phyloP scores from a whole-genome alignment of 2,797 vertebrate species.

The Cichlasoma orientale region DNA sequence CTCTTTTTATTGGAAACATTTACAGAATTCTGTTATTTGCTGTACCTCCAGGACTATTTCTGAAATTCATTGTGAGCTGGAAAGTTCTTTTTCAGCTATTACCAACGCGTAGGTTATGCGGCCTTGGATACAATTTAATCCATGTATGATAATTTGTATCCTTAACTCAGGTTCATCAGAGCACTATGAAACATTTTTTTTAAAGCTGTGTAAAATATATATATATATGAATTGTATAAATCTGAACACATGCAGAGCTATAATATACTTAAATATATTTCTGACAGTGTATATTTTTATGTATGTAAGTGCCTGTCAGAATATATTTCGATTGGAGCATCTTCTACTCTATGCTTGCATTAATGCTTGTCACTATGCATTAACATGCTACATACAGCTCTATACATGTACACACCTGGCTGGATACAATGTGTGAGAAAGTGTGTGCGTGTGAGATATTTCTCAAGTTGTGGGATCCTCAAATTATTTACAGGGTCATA shows the following conservation, averaged over 20 bases:
- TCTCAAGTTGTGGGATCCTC: background rate
- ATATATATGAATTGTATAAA: background rate
- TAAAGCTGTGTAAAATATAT: background rate
- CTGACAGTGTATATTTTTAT: background rate
- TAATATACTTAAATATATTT: too few relatives aligned
- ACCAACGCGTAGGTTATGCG: background rate
- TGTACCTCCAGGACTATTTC: background rate
- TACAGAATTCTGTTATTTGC: background rate
- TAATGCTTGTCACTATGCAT: constrained; percentile 40
- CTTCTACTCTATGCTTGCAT: background rate
- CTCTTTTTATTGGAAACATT: background rate
- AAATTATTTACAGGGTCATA: background rate
- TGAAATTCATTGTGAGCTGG: background rate
- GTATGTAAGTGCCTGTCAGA: background rate
- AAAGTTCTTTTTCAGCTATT: background rate
- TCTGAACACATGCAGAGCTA: background rate
- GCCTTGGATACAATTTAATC: background rate
- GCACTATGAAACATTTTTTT: background rate
- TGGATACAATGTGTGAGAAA: background rate
- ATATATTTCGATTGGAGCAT: constrained; percentile 11
- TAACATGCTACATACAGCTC: background rate
- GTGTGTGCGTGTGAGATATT: background rate
- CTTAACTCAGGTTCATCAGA: background rate
- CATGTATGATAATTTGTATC: background rate
- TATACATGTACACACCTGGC: constrained; percentile 9